phyloP scores from a whole-genome alignment of 2,113 vertebrate species.

The Pterophyllum scalare region DNA sequence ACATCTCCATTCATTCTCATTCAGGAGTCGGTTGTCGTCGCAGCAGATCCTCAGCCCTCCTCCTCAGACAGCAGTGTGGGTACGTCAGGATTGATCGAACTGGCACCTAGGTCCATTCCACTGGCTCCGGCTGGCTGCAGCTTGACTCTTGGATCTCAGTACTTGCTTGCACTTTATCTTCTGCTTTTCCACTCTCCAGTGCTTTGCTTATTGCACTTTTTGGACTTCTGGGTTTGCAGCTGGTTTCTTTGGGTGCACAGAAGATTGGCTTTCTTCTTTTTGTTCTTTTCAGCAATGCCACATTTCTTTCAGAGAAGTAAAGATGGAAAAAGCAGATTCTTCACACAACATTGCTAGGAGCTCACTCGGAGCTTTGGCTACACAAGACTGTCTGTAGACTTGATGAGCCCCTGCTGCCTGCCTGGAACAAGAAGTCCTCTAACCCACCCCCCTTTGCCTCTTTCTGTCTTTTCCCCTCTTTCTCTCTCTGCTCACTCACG shows the following conservation, averaged over 20 bases:
- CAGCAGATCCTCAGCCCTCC: constrained; percentile 86
- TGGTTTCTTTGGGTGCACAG: constrained; percentile 14
- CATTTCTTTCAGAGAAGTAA: constrained; percentile 22
- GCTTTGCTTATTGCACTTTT: constrained; percentile 23
- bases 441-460: constrained; percentile 52
- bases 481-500: constrained; percentile 12
- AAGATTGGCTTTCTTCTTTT: constrained; percentile 3
- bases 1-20: constrained; percentile 96
- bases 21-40: constrained; percentile 59
- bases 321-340: constrained; percentile 29
- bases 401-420: constrained; percentile 29
- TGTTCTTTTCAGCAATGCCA: constrained; percentile 7
- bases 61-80: constrained; percentile 88
- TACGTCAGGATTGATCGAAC: constrained; percentile 77
- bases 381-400: constrained; percentile 10
- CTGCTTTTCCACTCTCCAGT: constrained; percentile 8
- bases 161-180: constrained; percentile 7
- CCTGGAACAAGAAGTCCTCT: constrained; percentile 47
- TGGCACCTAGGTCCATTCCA: constrained; percentile 85
- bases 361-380: constrained; percentile 6
- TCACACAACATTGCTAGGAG: constrained; percentile 12
- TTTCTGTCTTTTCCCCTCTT: constrained; percentile 29
- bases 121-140: constrained; percentile 69
- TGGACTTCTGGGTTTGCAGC: constrained; percentile 31
- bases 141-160: constrained; percentile 49